These are phyloP conservation scores for Barbus barbus DNA, from an alignment of 2,113 vertebrate genomes.

Conservation along the genomic window DNA sequence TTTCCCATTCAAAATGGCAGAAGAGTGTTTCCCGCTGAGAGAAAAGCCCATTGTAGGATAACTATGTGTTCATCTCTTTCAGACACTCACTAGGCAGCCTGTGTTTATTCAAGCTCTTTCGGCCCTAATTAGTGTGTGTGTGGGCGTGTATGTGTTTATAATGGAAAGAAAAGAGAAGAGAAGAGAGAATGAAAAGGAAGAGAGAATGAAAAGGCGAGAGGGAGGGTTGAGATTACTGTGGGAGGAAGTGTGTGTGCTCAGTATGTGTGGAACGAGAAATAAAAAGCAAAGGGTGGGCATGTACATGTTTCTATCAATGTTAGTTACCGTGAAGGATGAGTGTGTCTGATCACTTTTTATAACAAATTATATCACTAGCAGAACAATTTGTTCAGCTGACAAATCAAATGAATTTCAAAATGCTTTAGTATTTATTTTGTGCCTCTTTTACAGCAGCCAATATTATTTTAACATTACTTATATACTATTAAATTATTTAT, in stretches of 20 bases:
- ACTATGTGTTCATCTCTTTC: slow-evolving; percentile 30
- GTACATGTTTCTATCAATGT: neutral
- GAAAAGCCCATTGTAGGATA: slow-evolving; percentile 26
- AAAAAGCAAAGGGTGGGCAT: neutral
- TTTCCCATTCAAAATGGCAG: neutral
- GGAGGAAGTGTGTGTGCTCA: slow-evolving; percentile 10
- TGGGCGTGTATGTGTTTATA: slow-evolving; percentile 1
- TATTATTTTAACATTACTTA: neutral
- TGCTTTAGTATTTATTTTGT: neutral
- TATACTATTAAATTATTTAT: neutral
- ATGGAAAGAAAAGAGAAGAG: neutral
- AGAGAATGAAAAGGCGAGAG: slow-evolving; percentile 8
- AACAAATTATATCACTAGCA: neutral
- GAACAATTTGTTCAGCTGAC: neutral
- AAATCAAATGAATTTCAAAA: neutral
- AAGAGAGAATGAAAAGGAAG: slow-evolving; percentile 8
- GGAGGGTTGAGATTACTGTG: neutral
- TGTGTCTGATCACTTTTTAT: neutral
- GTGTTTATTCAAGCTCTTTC: slow-evolving; percentile 56
- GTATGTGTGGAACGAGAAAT: neutral
- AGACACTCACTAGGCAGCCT: slow-evolving; percentile 2
- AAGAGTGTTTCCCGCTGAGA: slow-evolving; percentile 34
- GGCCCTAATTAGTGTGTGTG: slow-evolving; percentile 57
- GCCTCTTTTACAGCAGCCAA: neutral
- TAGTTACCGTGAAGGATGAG: slow-evolving; percentile 25